Conservation (phyloP, 1,140 invertebrate genomes). For the Cyrtorhinus lividipennis region DNA sequence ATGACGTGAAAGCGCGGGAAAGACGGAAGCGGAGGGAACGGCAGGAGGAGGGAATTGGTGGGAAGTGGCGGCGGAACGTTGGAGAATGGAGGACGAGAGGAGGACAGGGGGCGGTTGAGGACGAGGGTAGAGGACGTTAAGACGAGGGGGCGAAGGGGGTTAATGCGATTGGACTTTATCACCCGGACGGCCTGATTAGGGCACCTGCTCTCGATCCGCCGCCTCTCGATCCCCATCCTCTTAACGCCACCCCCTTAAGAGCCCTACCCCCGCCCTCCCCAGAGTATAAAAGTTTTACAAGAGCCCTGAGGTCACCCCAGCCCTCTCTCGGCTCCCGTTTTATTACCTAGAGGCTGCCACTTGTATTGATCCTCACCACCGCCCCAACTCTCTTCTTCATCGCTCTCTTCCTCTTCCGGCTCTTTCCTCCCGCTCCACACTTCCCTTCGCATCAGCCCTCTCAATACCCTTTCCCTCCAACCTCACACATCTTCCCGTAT, state of each 20-base stretch:
- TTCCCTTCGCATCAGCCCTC: background rate
- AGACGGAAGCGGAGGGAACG: background rate
- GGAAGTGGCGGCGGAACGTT: background rate
- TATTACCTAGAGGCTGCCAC: constrained; percentile 12
- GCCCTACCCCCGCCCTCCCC: background rate
- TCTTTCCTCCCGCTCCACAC: constrained; percentile 1
- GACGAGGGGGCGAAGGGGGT: background rate
- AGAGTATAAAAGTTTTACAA: constrained; percentile 10
- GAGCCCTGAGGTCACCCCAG: constrained; percentile 6
- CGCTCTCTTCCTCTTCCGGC: too few relatives aligned
- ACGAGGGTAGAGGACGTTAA: background rate
- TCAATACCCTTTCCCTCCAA: background rate
- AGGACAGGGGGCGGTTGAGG: background rate
- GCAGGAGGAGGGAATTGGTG: background rate
- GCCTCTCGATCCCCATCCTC: background rate
- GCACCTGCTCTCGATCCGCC: constrained; percentile 1
- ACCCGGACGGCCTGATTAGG: constrained; percentile 6
- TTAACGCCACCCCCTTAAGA: background rate
- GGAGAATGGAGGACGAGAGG: background rate
- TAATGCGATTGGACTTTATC: constrained; percentile 13
- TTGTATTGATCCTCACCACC: constrained; percentile 6
- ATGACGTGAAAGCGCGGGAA: constrained; percentile 3
- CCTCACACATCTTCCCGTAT: too few relatives aligned
- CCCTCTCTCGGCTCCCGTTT: background rate
- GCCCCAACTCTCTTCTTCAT: background rate